Evolutionary conservation across 2,888 invertebrate species (phyloP).

Genomic region (Anthoptus insignis): DNA sequence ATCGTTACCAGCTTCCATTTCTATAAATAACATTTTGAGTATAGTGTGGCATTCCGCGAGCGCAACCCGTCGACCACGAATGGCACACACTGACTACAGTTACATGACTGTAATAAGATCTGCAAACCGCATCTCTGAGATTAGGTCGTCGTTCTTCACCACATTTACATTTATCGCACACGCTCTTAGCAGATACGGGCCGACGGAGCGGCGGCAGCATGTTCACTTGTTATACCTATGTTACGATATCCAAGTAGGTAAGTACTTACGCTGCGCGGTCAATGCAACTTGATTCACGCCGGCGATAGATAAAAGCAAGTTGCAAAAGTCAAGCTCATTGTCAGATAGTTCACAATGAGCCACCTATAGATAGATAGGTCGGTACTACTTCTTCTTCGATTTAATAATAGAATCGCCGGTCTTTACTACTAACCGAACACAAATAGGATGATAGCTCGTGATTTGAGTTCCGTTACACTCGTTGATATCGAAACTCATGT

Average conservation of each 20-base stretch:
- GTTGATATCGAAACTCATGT: not conserved
- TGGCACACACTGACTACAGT: constrained; percentile 34
- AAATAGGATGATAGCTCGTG: constrained; percentile 5
- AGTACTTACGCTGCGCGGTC: constrained; percentile 22
- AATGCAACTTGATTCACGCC: constrained; percentile 35
- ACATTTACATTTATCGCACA: constrained; percentile 32
- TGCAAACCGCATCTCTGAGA: constrained; percentile 36
- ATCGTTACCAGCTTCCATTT: constrained; percentile 5
- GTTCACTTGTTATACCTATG: constrained; percentile 14
- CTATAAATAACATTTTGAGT: constrained; percentile 49
- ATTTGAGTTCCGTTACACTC: constrained; percentile 4
- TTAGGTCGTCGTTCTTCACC: constrained; percentile 37
- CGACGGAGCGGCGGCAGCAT: not conserved
- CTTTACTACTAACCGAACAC: constrained; percentile 2
- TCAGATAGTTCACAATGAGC: constrained; percentile 32
- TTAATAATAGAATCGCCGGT: constrained; percentile 26
- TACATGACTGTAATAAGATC: constrained; percentile 41
- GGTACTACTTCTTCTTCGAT: constrained; percentile 15
- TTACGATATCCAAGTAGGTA: constrained; percentile 9
- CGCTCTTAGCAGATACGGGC: constrained; percentile 18
- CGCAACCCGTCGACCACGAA: constrained; percentile 36
- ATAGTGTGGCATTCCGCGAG: constrained; percentile 39
- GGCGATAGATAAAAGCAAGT: constrained; percentile 25
- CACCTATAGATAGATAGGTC: constrained; percentile 4
- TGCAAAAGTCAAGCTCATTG: constrained; percentile 40